Base-by-base conservation (phyloP, 2,113 vertebrate species). In the Gymnorhina tibicen region DNA sequence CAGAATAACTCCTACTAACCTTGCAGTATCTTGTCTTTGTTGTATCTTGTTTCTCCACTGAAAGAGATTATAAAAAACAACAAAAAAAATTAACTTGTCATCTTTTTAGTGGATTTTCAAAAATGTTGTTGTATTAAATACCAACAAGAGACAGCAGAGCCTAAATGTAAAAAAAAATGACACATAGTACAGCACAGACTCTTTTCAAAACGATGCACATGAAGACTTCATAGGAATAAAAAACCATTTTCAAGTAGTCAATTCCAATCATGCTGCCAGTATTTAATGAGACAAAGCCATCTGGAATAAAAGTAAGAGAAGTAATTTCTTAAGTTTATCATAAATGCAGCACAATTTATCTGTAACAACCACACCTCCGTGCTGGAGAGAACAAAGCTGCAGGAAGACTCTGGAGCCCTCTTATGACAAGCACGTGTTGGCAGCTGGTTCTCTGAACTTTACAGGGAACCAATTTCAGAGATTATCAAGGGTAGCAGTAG, bases 1-100 rank as follows among this genome's bases (percentile, higher is more conserved):
- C 20, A 82, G 41, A 66, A 32, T 32, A 67, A 66, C 32, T 59
- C 32, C 52, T 80, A 98, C 98, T 81, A 95, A 99, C 99, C 99
- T 99, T 99, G 99, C 35, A 99, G 95, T 93, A 99, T 97, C 97
- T 98, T 99, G 53, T 99, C 99, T 97, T 98, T 99, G 98, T 99
- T 99, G 98, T 98, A 98, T 85, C 98, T 98, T 16, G 99, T 99
- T 97, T 99, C 99, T 53, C 99, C 99, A 98, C 99, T 99, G 94
- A 93, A 98, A 98, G 4, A 97, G 39, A 95, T 66, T 19, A 85
- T 13, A 82, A 73, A 85, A 6, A 77, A 62, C 30, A 75, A 39
- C n/a, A 60, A 42, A 41, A 74, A 58, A 33, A 79, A 44, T 44
- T 93, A 56, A 88, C 62, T 96, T 90, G 32, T 67, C 30, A 13